phyloP scores from a whole-genome alignment of 2,113 vertebrate genomes.

The Paralichthys olivaceus region DNA sequence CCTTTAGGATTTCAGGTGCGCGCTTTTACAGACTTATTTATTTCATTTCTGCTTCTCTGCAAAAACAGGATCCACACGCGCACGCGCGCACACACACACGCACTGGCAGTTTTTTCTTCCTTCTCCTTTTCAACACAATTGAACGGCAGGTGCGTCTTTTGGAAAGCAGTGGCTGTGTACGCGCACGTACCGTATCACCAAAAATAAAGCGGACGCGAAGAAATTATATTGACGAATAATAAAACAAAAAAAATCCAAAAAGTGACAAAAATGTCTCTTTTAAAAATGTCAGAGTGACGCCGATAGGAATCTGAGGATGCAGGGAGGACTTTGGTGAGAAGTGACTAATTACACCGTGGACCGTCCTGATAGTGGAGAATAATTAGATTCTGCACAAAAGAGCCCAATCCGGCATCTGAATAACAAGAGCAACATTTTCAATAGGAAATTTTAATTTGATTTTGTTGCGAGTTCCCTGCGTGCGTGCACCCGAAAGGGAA shows the following conservation, averaged over 20 bases:
- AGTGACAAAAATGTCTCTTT: constrained; percentile 70
- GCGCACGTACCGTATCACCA: constrained; percentile 5
- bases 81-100: background rate
- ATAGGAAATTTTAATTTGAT: constrained; percentile 80
- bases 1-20: constrained; percentile 29
- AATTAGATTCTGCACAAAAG: constrained; percentile 82
- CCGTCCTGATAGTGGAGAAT: constrained; percentile 81
- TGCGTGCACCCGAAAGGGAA: constrained; percentile 55
- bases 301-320: constrained; percentile 76
- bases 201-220: constrained; percentile 25
- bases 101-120: background rate
- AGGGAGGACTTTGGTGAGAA: constrained; percentile 78
- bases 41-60: constrained; percentile 12
- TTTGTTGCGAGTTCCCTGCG: constrained; percentile 68
- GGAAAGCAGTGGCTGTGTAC: constrained; percentile 33
- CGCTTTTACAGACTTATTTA: no score
- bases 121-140: constrained; percentile 14
- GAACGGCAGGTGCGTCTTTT: constrained; percentile 41
- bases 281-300: constrained; percentile 70
- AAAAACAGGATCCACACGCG: background rate
- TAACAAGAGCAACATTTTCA: constrained; percentile 81
- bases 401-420: constrained; percentile 77
- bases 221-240: background rate
- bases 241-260: constrained; percentile 15
- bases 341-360: constrained; percentile 83